Conservation (phyloP, 2,888 invertebrate genomes). For the Amorpha juglandis region DNA sequence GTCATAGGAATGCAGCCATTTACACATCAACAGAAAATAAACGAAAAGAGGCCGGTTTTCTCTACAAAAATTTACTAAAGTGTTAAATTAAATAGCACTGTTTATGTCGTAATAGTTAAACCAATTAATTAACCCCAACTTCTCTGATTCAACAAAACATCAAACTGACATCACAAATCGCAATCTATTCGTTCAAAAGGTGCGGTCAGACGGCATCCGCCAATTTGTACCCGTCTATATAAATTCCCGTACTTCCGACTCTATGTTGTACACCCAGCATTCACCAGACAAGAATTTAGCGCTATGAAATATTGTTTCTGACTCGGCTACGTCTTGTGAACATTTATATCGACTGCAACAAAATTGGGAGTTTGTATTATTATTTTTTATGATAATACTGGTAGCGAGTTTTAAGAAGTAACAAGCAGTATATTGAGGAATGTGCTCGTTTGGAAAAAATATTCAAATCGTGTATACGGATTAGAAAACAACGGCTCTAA, state of each 20-base stretch:
- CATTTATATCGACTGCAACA: slow-evolving; percentile 25
- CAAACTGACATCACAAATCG: background rate
- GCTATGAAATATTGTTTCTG: slow-evolving; percentile 33
- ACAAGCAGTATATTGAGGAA: background rate
- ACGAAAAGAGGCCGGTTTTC: too few relatives aligned
- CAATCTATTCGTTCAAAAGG: background rate
- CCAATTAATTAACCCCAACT: too few relatives aligned
- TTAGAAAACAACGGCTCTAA: background rate
- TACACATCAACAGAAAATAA: too few relatives aligned
- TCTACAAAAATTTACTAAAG: too few relatives aligned
- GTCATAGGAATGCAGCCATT: too few relatives aligned
- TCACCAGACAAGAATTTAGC: slow-evolving; percentile 37
- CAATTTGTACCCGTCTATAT: background rate
- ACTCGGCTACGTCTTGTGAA: slow-evolving; percentile 23
- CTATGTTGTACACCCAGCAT: slow-evolving; percentile 13
- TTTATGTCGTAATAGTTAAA: too few relatives aligned
- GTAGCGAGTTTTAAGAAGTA: background rate
- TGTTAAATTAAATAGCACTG: too few relatives aligned
- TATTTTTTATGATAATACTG: slow-evolving; percentile 10
- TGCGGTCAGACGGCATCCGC: slow-evolving; percentile 12
- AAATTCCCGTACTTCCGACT: slow-evolving; percentile 23
- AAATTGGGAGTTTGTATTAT: slow-evolving; percentile 13
- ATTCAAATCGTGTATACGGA: too few relatives aligned
- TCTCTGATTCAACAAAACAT: too few relatives aligned
- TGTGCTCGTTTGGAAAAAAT: background rate